phyloP scores from a whole-genome alignment of 1,140 invertebrate genomes.

The Zophobas atratus region DNA sequence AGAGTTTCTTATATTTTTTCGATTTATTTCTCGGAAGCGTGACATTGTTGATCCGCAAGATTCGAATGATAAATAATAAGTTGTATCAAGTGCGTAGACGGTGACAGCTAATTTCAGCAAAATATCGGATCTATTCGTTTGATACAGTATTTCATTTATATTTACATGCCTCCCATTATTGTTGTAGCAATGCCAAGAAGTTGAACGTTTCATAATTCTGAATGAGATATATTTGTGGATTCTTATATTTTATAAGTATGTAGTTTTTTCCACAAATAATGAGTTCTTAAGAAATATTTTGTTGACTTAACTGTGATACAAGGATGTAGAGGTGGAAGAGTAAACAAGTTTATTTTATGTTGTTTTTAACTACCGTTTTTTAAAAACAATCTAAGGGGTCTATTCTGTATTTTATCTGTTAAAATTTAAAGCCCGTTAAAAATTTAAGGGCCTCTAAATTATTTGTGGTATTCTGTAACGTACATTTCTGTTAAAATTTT shows the following conservation, averaged over 20 bases:
- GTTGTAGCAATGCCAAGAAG: conserved; percentile 27
- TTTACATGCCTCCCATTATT: conserved; percentile 11
- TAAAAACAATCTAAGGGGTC: too few relatives aligned
- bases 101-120: not conserved
- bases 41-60: conserved; percentile 6
- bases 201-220: conserved; percentile 13
- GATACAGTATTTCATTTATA: conserved; percentile 29
- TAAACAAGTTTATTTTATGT: too few relatives aligned
- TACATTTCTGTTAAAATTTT: too few relatives aligned
- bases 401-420: too few relatives aligned
- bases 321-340: too few relatives aligned
- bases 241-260: not conserved
- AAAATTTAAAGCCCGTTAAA: too few relatives aligned
- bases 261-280: too few relatives aligned
- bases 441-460: too few relatives aligned
- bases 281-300: too few relatives aligned
- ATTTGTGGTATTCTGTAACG: too few relatives aligned
- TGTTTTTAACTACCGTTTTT: too few relatives aligned
- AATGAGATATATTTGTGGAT: conserved; percentile 3
- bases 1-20: conserved; percentile 8
- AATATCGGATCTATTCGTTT: not conserved
- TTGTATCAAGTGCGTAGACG: not conserved
- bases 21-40: conserved; percentile 15
- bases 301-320: too few relatives aligned
- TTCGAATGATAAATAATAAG: conserved; percentile 17